Evolutionary conservation across 2,797 vertebrate genomes (phyloP).

Genomic region (Sebastes matsubarae): DNA sequence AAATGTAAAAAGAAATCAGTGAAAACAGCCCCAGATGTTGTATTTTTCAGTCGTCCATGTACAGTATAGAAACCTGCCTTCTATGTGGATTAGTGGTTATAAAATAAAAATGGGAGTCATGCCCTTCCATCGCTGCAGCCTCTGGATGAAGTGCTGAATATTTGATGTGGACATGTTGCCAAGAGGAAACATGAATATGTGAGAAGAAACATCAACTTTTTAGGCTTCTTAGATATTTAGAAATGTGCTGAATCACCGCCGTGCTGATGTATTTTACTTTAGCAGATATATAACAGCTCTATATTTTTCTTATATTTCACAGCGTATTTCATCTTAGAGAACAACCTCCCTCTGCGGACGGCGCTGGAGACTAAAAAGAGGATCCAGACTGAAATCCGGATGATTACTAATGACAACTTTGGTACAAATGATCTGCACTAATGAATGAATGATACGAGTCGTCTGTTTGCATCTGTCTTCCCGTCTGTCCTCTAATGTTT

Average conservation of each 20-base stretch:
- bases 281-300: neutral
- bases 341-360: slow-evolving; percentile 71
- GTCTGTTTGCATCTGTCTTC: neutral
- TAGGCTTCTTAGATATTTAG: neutral
- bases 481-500: neutral
- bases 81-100: slow-evolving; percentile 6
- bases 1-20: neutral
- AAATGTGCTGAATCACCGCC: too few species aligned
- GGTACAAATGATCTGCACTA: slow-evolving; percentile 64
- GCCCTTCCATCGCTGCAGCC: neutral
- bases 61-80: neutral
- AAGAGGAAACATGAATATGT: neutral
- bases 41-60: neutral
- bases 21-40: neutral
- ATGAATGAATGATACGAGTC: neutral
- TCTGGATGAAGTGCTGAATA: slow-evolving; percentile 32
- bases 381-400: slow-evolving; percentile 54
- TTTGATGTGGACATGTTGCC: slow-evolving; percentile 12
- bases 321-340: slow-evolving; percentile 81
- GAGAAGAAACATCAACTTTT: neutral
- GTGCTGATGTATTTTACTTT: neutral
- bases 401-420: slow-evolving; percentile 70
- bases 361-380: slow-evolving; percentile 71
- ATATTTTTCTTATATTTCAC: neutral
- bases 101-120: slow-evolving; percentile 11